Conservation (phyloP, 2,113 vertebrate genomes). For the Dipodomys stephensi region DNA sequence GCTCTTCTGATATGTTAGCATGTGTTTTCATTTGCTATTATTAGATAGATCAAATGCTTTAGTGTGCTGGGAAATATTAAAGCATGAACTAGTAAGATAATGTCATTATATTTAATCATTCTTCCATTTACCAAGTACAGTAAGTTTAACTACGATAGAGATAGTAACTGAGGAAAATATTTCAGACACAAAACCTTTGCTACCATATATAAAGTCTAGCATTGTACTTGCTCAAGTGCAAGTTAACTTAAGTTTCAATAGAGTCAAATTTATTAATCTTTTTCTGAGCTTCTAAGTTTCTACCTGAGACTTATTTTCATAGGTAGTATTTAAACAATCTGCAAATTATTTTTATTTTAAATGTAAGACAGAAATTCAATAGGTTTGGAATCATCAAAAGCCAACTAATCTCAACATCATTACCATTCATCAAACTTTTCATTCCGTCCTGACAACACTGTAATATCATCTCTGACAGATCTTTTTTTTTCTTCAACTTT, state of each 20-base stretch:
- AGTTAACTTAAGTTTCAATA: conserved; percentile 8
- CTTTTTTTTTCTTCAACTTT: neutral
- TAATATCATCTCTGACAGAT: neutral
- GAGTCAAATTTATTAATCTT: neutral
- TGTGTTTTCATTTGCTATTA: neutral
- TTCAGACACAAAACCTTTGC: neutral
- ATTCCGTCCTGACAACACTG: neutral
- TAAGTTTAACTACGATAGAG: neutral
- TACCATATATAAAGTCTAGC: neutral
- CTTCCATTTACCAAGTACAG: neutral
- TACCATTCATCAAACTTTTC: neutral
- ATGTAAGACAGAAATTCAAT: neutral
- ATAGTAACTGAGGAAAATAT: neutral
- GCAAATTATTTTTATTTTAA: conserved; percentile 51
- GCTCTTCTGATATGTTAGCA: neutral
- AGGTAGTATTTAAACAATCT: neutral
- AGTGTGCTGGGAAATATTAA: neutral
- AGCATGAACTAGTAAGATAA: neutral
- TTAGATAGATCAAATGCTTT: neutral
- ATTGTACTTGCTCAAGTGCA: neutral
- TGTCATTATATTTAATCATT: neutral
- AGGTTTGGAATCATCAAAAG: conserved; percentile 3
- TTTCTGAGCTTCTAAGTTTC: neutral
- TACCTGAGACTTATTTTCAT: neutral
- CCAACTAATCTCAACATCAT: neutral